phyloP scores from a whole-genome alignment of 2,888 invertebrate species.

The Euproctis similis region DNA sequence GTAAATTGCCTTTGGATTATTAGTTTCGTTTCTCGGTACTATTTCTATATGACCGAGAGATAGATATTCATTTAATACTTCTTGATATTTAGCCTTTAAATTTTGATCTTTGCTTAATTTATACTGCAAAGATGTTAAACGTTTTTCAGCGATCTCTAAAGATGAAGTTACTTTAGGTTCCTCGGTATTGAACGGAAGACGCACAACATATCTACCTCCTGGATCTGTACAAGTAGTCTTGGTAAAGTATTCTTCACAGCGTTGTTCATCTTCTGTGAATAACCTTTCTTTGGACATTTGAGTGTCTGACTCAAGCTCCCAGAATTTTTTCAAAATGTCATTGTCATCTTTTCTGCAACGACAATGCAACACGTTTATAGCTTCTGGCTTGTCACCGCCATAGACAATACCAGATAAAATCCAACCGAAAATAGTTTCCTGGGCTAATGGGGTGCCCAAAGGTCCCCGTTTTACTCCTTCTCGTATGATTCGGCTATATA shows the following conservation, averaged over 20 bases:
- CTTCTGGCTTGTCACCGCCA: too few species aligned
- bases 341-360: not conserved
- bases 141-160: not conserved
- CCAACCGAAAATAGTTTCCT: too few species aligned
- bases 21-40: conserved; percentile 9
- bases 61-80: conserved; percentile 18
- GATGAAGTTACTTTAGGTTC: not conserved
- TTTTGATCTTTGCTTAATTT: not conserved
- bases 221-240: not conserved
- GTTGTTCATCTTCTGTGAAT: not conserved
- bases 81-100: conserved; percentile 2
- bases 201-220: not conserved
- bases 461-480: too few species aligned
- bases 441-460: too few species aligned
- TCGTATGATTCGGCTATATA: too few species aligned
- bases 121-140: not conserved
- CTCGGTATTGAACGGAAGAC: not conserved
- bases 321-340: not conserved
- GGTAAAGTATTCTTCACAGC: conserved; percentile 1
- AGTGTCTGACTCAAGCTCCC: not conserved
- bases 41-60: conserved; percentile 18
- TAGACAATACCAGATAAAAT: too few species aligned
- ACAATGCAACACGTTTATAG: too few species aligned
- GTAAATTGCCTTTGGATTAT: not conserved
- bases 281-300: not conserved